Conservation (phyloP, 2,797 vertebrate species). For the Pseudomugil tenellus region DNA sequence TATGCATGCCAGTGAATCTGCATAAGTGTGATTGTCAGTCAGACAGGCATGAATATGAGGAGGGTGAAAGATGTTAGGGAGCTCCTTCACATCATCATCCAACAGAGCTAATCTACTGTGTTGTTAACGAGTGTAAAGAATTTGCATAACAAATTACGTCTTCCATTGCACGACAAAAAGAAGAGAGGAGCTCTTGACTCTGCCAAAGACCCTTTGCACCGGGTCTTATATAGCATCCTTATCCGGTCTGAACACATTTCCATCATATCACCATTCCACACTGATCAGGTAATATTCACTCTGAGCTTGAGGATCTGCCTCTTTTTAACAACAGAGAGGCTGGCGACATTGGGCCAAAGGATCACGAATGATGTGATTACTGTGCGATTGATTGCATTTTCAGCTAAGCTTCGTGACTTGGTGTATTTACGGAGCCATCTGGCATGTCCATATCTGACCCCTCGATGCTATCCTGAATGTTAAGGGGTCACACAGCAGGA, state of each 20-base stretch:
- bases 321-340: constrained; percentile 12
- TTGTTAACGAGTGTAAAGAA: constrained; percentile 55
- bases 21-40: constrained; percentile 13
- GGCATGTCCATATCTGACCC: constrained; percentile 20
- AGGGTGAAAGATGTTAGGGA: constrained; percentile 6
- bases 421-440: constrained; percentile 36
- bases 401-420: constrained; percentile 29
- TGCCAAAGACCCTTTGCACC: constrained; percentile 26
- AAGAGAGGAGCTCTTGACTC: constrained; percentile 37
- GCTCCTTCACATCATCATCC: constrained; percentile 34
- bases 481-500: constrained; percentile 56
- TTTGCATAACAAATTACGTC: constrained; percentile 68
- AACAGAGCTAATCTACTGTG: constrained; percentile 44
- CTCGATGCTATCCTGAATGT: constrained; percentile 26
- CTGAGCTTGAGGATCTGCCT: constrained; percentile 2
- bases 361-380: constrained; percentile 43
- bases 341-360: constrained; percentile 5
- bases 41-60: constrained; percentile 8
- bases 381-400: constrained; percentile 47
- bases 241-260: constrained; percentile 35
- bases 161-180: constrained; percentile 26
- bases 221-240: constrained; percentile 17
- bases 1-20: neutral
- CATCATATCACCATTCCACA: neutral
- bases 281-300: constrained; percentile 10